Percentiles rank a stretch among this genome's conserved stretches.
These are phyloP conservation scores for Mastigias papua DNA, from an alignment of 30 jellyfish, hydroid and myxozoan genomes.

Conservation along the genomic window DNA sequence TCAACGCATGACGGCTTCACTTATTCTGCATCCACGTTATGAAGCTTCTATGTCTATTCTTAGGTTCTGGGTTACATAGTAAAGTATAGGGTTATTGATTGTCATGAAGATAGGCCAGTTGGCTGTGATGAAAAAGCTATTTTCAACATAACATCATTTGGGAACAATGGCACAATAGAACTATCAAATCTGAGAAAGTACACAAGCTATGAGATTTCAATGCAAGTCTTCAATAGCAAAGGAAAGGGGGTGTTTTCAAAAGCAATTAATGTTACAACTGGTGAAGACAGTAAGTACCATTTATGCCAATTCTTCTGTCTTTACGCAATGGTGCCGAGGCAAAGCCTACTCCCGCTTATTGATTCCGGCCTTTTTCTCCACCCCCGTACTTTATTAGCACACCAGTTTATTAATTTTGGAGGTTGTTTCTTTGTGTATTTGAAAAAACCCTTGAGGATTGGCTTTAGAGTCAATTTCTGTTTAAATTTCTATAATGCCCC, in stretches of 20 bases:
- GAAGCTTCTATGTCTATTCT: neutral
- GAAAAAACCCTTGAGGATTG: no score
- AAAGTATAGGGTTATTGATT: conserved; percentile 46
- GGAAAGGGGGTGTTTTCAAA: conserved; percentile 50
- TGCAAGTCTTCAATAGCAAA: conserved; percentile 53
- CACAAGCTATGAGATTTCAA: conserved; percentile 39
- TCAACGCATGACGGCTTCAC: no score
- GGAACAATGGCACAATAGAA: neutral
- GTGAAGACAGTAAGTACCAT: conserved; percentile 53
- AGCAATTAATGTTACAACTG: conserved; percentile 32
- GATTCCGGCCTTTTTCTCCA: no score
- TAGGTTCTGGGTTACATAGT: conserved; percentile 58
- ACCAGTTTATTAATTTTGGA: no score
- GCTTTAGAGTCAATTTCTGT: no score
- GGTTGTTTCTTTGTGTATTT: no score
- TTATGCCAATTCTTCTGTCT: no score
- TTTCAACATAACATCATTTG: conserved; percentile 15
- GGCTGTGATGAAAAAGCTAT: conserved; percentile 50
- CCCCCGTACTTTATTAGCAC: no score
- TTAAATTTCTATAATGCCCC: no score
- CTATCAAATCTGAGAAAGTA: conserved; percentile 45
- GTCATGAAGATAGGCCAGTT: conserved; percentile 49
- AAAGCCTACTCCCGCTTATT: no score
- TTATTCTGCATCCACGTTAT: neutral
- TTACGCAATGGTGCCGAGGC: no score